phyloP scores from a whole-genome alignment of 37 sponge, comb jelly and placozoan genomes.

The Beroe forskalii region DNA sequence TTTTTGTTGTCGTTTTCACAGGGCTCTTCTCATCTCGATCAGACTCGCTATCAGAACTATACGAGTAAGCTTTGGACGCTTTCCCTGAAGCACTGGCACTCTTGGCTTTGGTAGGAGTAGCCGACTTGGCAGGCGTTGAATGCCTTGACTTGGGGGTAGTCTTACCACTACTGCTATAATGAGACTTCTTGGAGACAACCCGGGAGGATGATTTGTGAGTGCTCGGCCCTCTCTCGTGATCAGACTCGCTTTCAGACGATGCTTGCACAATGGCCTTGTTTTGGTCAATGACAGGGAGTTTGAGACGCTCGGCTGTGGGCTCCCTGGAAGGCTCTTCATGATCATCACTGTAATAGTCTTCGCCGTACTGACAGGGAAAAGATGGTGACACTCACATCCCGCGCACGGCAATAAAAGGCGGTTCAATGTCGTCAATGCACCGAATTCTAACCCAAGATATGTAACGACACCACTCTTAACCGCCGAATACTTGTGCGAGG shows the following conservation, averaged over 20 bases:
- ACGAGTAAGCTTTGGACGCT: background rate
- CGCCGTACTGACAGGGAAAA: conserved; percentile 37
- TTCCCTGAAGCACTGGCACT: background rate
- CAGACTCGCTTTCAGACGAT: background rate
- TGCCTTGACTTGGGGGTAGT: background rate
- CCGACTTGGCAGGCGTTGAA: background rate
- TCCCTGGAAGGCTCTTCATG: conserved; percentile 37
- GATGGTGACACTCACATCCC: too few relatives aligned
- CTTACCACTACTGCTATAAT: background rate
- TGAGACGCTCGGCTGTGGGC: conserved; percentile 35
- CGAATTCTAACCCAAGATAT: too few relatives aligned
- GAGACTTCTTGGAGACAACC: background rate
- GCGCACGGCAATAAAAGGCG: too few relatives aligned
- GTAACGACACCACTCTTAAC: too few relatives aligned
- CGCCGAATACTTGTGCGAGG: too few relatives aligned
- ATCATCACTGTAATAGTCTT: conserved; percentile 57
- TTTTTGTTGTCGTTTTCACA: background rate
- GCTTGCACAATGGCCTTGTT: conserved; percentile 16
- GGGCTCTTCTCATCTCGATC: background rate
- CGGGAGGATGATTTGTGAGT: background rate
- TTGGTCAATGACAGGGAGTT: conserved; percentile 12
- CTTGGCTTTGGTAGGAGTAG: background rate
- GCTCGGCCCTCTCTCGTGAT: background rate
- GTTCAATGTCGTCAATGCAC: too few relatives aligned
- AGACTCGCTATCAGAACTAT: background rate